Evolutionary conservation across 2,797 vertebrate genomes (phyloP).

Genomic region (Tarsius wallacei): DNA sequence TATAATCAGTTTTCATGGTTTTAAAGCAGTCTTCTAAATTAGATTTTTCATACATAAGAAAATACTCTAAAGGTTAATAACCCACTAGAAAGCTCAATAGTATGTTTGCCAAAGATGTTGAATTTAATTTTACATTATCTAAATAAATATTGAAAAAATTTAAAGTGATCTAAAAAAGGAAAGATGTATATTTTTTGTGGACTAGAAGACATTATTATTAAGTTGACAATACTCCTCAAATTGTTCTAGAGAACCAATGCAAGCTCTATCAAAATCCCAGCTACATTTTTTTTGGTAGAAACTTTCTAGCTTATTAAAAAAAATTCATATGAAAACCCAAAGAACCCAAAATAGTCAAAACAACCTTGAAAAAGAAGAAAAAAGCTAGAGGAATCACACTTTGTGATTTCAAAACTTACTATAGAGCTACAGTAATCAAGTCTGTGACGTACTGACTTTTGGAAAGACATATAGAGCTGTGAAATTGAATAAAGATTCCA

Average conservation of each 20-base stretch:
- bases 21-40: slow-evolving; percentile 5
- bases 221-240: neutral
- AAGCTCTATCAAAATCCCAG: neutral
- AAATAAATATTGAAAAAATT: slow-evolving; percentile 36
- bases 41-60: neutral
- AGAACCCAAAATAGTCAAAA: neutral
- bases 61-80: neutral
- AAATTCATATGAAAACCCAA: neutral
- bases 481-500: neutral
- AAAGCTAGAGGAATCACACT: neutral
- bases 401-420: neutral
- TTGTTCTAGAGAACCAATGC: neutral
- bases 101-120: neutral
- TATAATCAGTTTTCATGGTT: neutral
- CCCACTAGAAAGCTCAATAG: neutral
- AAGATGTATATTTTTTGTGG: neutral
- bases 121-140: slow-evolving; percentile 15
- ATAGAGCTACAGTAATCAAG: neutral
- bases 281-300: neutral
- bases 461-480: neutral
- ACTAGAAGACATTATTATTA: neutral
- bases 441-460: neutral
- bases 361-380: neutral
- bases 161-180: neutral
- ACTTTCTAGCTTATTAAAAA: neutral